Percentiles rank a stretch among this genome's conserved stretches.
phyloP scores from a whole-genome alignment of 2,113 vertebrate genomes.

The Ancistrus triradiatus region DNA sequence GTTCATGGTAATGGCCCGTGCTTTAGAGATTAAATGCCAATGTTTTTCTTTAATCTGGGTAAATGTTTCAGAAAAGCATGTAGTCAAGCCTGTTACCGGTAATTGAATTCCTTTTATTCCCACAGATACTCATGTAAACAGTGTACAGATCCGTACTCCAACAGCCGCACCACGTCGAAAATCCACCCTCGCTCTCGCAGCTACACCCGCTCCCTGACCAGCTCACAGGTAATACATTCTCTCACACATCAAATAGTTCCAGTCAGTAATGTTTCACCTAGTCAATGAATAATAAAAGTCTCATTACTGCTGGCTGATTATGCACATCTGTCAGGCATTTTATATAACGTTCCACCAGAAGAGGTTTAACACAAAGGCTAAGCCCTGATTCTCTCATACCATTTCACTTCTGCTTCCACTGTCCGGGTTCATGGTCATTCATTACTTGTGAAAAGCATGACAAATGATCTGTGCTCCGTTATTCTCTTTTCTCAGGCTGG shows the following conservation, averaged over 20 bases:
- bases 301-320: constrained; percentile 21
- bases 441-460: constrained; percentile 27
- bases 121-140: constrained; percentile 76
- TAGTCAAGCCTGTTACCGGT: background rate
- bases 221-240: constrained; percentile 79
- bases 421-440: constrained; percentile 21
- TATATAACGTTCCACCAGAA: constrained; percentile 8
- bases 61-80: background rate
- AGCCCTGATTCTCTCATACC: constrained; percentile 15
- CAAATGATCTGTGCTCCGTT: constrained; percentile 23
- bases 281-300: constrained; percentile 14
- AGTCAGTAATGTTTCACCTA: background rate
- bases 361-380: constrained; percentile 24
- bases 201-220: constrained; percentile 92
- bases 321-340: constrained; percentile 8
- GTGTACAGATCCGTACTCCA: constrained; percentile 83
- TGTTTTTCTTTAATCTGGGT: background rate
- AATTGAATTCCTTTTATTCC: constrained; percentile 22
- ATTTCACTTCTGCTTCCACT: constrained; percentile 5
- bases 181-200: constrained; percentile 83
- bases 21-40: no score
- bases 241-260: background rate
- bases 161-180: constrained; percentile 84
- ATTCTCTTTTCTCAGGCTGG: constrained; percentile 1
- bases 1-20: no score